These are phyloP conservation scores for Hyles vespertilio DNA, from an alignment of 1,140 invertebrate genomes.

Conservation along the genomic window DNA sequence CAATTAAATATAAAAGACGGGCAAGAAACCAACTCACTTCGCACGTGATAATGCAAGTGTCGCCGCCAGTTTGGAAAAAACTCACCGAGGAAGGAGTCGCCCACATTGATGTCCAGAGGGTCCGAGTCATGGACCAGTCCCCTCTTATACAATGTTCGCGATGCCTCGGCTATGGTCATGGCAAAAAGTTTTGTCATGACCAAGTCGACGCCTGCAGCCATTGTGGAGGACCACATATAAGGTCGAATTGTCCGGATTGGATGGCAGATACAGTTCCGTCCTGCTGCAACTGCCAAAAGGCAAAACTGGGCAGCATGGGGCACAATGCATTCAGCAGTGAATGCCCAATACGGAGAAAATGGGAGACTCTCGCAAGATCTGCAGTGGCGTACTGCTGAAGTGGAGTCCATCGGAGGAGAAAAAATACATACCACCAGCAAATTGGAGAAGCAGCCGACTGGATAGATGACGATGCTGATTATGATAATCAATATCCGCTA, in stretches of 20 bases:
- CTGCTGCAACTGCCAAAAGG: constrained; percentile 10
- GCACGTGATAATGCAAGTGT: not conserved
- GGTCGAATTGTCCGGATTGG: not conserved
- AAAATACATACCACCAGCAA: no score
- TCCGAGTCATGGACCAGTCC: not conserved
- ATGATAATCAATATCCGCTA: no score
- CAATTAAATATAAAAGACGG: not conserved
- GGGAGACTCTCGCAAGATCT: constrained; percentile 8
- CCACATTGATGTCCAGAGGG: constrained; percentile 1
- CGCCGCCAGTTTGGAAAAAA: constrained; percentile 1
- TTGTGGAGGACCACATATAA: constrained; percentile 10
- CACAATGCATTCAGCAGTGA: constrained; percentile 12
- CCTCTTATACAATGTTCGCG: not conserved
- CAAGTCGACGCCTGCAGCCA: constrained; percentile 6
- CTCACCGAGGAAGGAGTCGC: constrained; percentile 7
- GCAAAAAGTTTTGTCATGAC: not conserved
- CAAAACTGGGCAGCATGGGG: not conserved
- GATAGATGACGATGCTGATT: no score
- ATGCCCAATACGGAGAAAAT: constrained; percentile 5
- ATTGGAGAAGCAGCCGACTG: no score
- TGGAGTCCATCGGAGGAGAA: no score
- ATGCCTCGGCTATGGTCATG: no score
- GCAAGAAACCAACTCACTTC: constrained; percentile 1
- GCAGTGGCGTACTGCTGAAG: constrained; percentile 2
- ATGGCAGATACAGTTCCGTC: not conserved